Evolutionary conservation across 2,113 vertebrate genomes (phyloP), one percentile per base, ranked within the genome.

Genomic region (Cyanoderma ruficeps): DNA sequence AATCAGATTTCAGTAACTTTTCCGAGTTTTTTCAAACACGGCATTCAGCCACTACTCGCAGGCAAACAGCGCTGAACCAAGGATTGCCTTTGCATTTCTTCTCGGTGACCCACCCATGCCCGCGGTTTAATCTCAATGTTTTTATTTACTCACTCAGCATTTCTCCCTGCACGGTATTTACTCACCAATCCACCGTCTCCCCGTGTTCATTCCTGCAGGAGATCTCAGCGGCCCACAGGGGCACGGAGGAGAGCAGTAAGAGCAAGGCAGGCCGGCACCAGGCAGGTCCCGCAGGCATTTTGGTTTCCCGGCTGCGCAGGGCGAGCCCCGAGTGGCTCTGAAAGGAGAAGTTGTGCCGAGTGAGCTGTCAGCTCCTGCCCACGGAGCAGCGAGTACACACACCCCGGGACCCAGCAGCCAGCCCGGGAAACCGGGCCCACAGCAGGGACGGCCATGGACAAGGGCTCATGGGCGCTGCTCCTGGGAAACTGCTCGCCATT

Each of bases 141-240:
- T 56, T 33, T 71, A 42, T 83, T 89, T 76, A 70, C 72, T 90
- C 75, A 33, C 31, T 56, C 71, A 24, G 27, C 3, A 0, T 7
- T 46, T 55, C 44, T 39, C n/a, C 35, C 60, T 37, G 19, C 8
- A 5, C 14, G 9, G 74, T 30, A 7, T 96, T 91, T 94, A 98
- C 99, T 97, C 96, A 99, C 99, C 99, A 99, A 55, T 99, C 99
- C n/a, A 99, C 98, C n/a, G 98, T 50, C 17, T 98, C 77, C 5
- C 98, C 99, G 3, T 97, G 97, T 96, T 99, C 99, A 96, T 98
- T 99, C 95, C 96, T 98, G 96, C 99, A 99, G 31, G 99, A 98
- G 94, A 99, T 98, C 37, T 94, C 92, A 13, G 75, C 82, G n/a
- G 95, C 81, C 80, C 94, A n/a, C 47, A 94, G 81, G 53, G 93